Evolutionary conservation across 2,797 vertebrate species (phyloP), one percentile per base, ranked within the genome.

Genomic region (Falco novaeseelandiae): DNA sequence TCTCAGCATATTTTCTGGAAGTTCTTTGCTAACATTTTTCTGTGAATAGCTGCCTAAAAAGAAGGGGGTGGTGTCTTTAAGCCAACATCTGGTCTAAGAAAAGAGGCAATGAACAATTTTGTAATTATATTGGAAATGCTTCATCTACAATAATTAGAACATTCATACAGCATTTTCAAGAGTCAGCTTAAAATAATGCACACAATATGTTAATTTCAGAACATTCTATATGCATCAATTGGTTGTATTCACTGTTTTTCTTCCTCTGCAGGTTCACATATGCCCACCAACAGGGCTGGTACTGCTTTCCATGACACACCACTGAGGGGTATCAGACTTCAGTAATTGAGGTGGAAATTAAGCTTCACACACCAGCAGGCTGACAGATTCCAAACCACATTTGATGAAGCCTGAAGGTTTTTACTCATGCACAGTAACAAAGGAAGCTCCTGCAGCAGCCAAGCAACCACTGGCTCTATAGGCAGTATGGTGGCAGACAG

Each of bases 111-210:
- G 90, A 95, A 82, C 83, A 19, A 76, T 90, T 96, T 94, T 63
- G 73, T 76, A 87, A 95, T 96, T 97, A 97, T 95, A 96, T 93
- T 89, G 9, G 91, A 96, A 96, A 95, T 3, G 54, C 86, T 96
- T 94, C 15, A 88, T 94, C 96, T 96, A 96, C 95, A 97, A 52
- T 96, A 91, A 93, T 94, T 73, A 93, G 23, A 94, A 96, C 95
- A 96, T 93, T 92, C 80, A 96, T 76, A 96, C 91, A 97, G 57
- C 93, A 79, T 62, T 88, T 91, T 79, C 69, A 87, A 82, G 74
- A 94, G 44, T 96, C 91, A 96, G 93, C 80, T 94, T 76, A 83
- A 96, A 91, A 85, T 94, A 95, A 93, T 22, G 55, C 83, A 84
- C 76, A 93, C 80, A 95, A 94, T 81, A 95, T 87, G 90, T 83